Evolutionary conservation across 2,888 invertebrate species (phyloP), one percentile per base, ranked within the genome.

Genomic region (Scrobipalpa atriplicella): DNA sequence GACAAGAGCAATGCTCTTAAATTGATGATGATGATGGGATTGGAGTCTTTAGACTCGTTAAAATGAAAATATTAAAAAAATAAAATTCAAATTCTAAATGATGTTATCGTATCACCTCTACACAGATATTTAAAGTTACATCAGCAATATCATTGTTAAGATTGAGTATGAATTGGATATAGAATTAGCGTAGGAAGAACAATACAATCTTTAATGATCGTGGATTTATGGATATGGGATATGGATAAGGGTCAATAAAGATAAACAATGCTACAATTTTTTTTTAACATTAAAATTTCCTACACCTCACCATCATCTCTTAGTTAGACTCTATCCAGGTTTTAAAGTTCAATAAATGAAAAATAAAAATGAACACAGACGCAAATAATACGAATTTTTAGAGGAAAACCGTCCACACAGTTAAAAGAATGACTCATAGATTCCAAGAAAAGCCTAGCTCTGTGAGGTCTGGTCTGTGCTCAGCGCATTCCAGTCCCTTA

Each of bases 401-500:
- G 29, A 29, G 29, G 29, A 29, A 29, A 29, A 29, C n/a, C n/a
- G n/a, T 13, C n/a, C 47, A 43, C n/a, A n/a, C n/a, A n/a, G 21
- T 2, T 29, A 29, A 29, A 2, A 56, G 11, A 10, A 21, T 56
- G 54, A 56, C 11, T 56, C 54, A 56, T 29, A 29, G 6, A 13
- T 52, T 19, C 13, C 1, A 10, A 29, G 29, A 29, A 38, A 29
- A n/a, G n/a, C 2, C 29, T 29, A 58, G 29, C 1, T 16, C 8
- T 8, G 13, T 11, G 7, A 16, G 38, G 10, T 58, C 29, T 58
- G 58, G 61, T 18, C 39, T 62, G 19, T 9, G 21, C 47, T 62
- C 18, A 47, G 47, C 41, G 47, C 47, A 41, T 62, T 62, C 64
- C 64, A 52, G 19, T 21, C 19, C 13, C 29, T 67, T 67, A 72